Evolutionary conservation across 1,140 invertebrate species (phyloP), one percentile per base, ranked within the genome.

Genomic region (Aleiodes sp.): DNA sequence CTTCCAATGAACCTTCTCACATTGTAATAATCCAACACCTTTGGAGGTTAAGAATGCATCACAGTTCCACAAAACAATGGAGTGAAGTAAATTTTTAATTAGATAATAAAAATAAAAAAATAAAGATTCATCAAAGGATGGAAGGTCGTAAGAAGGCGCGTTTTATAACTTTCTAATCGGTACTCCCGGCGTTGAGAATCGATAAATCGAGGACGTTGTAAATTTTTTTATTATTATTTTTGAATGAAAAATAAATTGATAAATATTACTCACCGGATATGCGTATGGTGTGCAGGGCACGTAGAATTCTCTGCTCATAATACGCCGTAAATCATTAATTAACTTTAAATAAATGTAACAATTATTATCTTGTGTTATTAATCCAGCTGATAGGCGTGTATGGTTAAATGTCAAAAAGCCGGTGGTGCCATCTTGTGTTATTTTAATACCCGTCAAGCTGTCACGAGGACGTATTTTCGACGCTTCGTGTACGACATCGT

Each of bases 291-390:
- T 77, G 75, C 83, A 83, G 52, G 81, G 78, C 14, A 84, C 82
- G 80, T 78, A 82, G 64, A 84, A 84, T 78, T 83, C 82, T 80
- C 83, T 83, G 79, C 80, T 84, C 83, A 83, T 84, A 83, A 82
- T 83, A 78, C 65, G 62, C 9, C 29, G 28, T 26, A 8, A 0
- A 33, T 29, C 12, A 10, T n/a, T 29, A 31, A 29, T 2, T 31
- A 59, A 29, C 12, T 31, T n/a, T 26, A 3, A 31, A 56, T 24
- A 24, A 56, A 52, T 9, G 26, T 31, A 37, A 63, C 24, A 63
- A 65, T 24, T 33, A 46, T 41, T 35, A 37, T 35, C 29, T 12
- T n/a, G 12, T 57, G n/a, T 68, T 46, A 24, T 56, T 57, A 57
- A 79, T 81, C 78, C 80, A 80, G 75, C 76, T 79, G 78, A 78